Base-by-base conservation (phyloP, 2,888 invertebrate genomes). In the Hipparchia semele region DNA sequence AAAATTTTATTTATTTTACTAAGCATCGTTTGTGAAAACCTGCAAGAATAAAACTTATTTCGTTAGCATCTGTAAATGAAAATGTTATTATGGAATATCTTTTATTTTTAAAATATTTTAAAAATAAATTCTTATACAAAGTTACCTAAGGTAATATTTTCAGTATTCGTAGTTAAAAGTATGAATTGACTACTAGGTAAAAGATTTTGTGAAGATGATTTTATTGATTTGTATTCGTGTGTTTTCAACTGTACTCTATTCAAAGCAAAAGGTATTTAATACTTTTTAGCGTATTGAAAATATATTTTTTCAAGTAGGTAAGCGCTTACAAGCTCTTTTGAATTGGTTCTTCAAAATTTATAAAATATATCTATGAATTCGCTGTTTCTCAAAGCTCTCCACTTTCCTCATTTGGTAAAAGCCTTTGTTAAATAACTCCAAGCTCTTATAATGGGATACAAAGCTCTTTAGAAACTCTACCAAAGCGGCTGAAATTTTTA, bases 401-500 rank as follows among this genome's bases (percentile, higher is more conserved):
- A 33, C 53, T 65, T 65, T 65, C 65, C 65, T 53, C 65, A 65
- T 65, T 65, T 53, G 53, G 12, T 65, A 65, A 65, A 65, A 53
- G 65, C 65, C 65, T 65, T 65, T 53, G 65, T 65, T 64, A 65
- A 65, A 65, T 65, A 53, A 53, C 53, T 65, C 53, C 51, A 33
- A 65, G 65, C 64, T 65, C 65, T 53, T 65, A 39, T 65, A n/a
- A 65, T 53, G 53, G 65, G 53, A 65, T 65, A 65, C 65, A 65
- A 65, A 65, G 65, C 53, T 65, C 65, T 65, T 53, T 65, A 65
- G 51, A 65, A 65, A 65, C 33, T 53, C 65, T 7, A 51, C 12
- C 6, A 65, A 53, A 65, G 51, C 53, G 23, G 12, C 53, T 65
- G 65, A 65, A 65, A 65, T 12, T 65, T 60, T 65, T 33, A 53